phyloP scores from a whole-genome alignment of 2,113 vertebrate genomes.

The Cardinalis cardinalis region DNA sequence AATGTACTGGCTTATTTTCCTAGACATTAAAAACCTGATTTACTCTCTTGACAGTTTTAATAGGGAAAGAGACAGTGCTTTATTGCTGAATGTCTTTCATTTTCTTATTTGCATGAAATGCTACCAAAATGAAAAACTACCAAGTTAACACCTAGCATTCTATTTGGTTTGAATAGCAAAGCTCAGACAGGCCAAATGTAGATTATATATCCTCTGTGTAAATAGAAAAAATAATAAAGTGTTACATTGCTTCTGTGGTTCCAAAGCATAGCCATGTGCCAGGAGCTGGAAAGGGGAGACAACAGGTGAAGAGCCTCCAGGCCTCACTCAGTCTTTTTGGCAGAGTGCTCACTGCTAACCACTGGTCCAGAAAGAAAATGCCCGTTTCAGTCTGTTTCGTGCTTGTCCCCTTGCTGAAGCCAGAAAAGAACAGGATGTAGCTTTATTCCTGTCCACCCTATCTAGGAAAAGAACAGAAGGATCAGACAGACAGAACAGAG shows the following conservation, averaged over 20 bases:
- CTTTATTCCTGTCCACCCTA: neutral
- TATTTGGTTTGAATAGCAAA: neutral
- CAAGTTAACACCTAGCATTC: neutral
- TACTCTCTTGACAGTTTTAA: conserved; percentile 61
- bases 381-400: neutral
- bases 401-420: neutral
- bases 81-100: conserved; percentile 16
- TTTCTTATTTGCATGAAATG: conserved; percentile 50
- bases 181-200: neutral
- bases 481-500: neutral
- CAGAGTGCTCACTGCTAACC: fast-evolving
- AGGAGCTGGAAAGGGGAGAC: neutral
- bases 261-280: neutral
- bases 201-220: neutral
- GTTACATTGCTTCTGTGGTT: neutral
- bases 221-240: neutral
- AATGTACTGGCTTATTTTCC: conserved; percentile 10
- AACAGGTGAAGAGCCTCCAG: neutral
- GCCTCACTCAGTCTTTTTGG: neutral
- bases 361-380: neutral
- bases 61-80: conserved; percentile 41
- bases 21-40: conserved; percentile 58
- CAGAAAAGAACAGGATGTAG: neutral
- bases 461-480: neutral
- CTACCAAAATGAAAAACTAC: neutral